Conservation (phyloP, 2,888 invertebrate species). For the Sericinus montela region DNA sequence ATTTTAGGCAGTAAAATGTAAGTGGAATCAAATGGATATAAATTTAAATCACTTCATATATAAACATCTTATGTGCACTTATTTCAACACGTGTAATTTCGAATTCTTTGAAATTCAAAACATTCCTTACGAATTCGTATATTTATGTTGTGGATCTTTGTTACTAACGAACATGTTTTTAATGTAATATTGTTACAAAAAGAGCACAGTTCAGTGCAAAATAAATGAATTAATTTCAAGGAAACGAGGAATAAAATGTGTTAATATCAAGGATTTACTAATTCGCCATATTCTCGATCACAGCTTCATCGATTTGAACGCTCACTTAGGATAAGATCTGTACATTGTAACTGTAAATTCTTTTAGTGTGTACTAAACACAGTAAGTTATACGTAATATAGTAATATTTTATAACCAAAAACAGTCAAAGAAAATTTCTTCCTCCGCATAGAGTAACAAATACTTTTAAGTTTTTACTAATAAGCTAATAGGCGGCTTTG, state of each 20-base stretch:
- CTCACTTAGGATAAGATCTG: constrained; percentile 59
- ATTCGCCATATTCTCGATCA: constrained; percentile 30
- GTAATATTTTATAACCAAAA: constrained; percentile 20
- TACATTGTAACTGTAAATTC: constrained; percentile 71
- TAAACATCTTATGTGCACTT: too few relatives aligned
- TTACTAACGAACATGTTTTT: constrained; percentile 7
- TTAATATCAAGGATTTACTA: too few relatives aligned
- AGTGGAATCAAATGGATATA: neutral
- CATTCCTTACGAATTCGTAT: constrained; percentile 45
- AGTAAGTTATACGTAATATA: constrained; percentile 20
- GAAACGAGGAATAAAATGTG: too few relatives aligned
- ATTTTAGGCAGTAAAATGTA: constrained; percentile 1
- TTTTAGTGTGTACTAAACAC: constrained; percentile 38
- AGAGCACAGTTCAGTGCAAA: constrained; percentile 6
- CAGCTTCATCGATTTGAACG: constrained; percentile 33
- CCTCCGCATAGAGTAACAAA: constrained; percentile 31
- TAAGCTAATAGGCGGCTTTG: constrained; percentile 34
- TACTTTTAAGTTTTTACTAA: constrained; percentile 29
- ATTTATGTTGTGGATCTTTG: constrained; percentile 24
- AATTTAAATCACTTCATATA: too few relatives aligned
- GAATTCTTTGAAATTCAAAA: constrained; percentile 26
- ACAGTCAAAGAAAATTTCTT: constrained; percentile 28
- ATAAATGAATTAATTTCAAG: too few relatives aligned
- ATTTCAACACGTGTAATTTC: too few relatives aligned
- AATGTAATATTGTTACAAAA: neutral